phyloP scores from a whole-genome alignment of 2,888 invertebrate genomes.

The Ecliptopera silaceata region DNA sequence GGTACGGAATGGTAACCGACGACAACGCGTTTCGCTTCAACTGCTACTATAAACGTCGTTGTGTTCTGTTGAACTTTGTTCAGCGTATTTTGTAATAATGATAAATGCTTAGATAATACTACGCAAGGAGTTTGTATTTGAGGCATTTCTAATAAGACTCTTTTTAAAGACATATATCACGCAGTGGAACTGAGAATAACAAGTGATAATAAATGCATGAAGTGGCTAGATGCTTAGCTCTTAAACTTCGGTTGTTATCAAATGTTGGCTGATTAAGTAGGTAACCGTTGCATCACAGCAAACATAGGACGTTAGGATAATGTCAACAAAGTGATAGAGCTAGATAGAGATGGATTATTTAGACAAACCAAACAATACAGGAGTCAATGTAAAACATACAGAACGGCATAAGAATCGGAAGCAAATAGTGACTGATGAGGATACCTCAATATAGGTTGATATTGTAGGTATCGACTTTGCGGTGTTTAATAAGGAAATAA shows the following conservation, averaged over 20 bases:
- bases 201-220: background rate
- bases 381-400: no score
- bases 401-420: no score
- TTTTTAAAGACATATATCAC: background rate
- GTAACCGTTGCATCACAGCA: background rate
- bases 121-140: background rate
- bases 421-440: no score
- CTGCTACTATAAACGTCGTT: slow-evolving; percentile 34
- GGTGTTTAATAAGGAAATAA: no score
- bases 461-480: no score
- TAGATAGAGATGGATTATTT: no score
- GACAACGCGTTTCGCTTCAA: slow-evolving; percentile 50
- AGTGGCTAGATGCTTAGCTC: background rate
- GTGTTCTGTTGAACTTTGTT: slow-evolving; percentile 16
- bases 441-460: no score
- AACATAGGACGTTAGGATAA: background rate
- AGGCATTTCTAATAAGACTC: background rate
- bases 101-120: background rate
- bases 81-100: slow-evolving; percentile 2
- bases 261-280: background rate
- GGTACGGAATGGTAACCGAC: slow-evolving; percentile 56
- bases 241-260: background rate
- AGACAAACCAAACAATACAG: no score
- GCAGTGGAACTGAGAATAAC: background rate
- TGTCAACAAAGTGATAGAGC: no score